A percentile compares a stretch with the other conserved stretches of the same genome.
Conservation (phyloP, 1,140 invertebrate genomes). For the Pseudomyrmex concolor region DNA sequence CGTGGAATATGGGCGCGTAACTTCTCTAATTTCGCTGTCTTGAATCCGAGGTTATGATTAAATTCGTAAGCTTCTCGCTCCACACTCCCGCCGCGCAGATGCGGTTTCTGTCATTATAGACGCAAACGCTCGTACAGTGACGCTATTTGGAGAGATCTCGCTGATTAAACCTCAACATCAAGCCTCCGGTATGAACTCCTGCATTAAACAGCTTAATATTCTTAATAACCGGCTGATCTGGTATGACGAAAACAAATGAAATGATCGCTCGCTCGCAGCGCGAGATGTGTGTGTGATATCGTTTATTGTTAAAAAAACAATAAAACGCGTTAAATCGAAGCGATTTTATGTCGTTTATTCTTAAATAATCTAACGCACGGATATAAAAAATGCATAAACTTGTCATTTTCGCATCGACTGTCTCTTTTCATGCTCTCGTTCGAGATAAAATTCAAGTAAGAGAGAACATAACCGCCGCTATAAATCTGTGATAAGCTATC, state of each 20-base stretch:
- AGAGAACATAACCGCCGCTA: neutral
- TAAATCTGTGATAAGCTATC: conserved; percentile 14
- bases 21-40: neutral
- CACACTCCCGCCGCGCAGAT: neutral
- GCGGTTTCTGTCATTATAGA: conserved; percentile 26
- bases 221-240: no score
- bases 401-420: neutral
- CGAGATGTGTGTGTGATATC: no score
- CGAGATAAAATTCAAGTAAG: neutral
- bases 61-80: conserved; percentile 18
- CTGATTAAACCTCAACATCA: neutral
- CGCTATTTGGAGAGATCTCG: conserved; percentile 19
- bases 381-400: neutral
- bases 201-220: conserved; percentile 11
- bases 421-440: neutral
- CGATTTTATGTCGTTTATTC: neutral
- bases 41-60: conserved; percentile 30
- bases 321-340: neutral
- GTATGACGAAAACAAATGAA: no score
- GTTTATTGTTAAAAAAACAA: no score
- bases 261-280: no score
- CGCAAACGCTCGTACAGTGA: conserved; percentile 7
- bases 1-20: no score
- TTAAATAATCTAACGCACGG: neutral
- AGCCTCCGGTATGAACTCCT: conserved; percentile 12